phyloP scores from a whole-genome alignment of 2,888 invertebrate genomes.

The Pristionchus entomophagus region DNA sequence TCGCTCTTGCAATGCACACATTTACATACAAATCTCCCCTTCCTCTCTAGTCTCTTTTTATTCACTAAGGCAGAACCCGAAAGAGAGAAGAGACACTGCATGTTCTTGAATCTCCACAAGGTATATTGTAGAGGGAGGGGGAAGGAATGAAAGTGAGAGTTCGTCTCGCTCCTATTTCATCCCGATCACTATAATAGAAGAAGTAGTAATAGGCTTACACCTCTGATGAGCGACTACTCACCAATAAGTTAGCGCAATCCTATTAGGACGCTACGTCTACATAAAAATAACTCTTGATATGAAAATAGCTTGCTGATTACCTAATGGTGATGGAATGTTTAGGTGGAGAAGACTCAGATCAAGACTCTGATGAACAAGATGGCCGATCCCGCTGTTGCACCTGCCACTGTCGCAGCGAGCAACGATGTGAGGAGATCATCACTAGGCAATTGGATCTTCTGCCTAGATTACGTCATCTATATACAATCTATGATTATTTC shows the following conservation, averaged over 20 bases:
- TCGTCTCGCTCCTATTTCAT: background rate
- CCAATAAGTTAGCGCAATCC: background rate
- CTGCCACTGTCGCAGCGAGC: slow-evolving; percentile 4
- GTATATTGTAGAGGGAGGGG: background rate
- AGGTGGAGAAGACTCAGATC: slow-evolving; percentile 8
- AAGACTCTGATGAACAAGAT: background rate
- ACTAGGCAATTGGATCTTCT: background rate
- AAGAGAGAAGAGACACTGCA: slow-evolving; percentile 20
- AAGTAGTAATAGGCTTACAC: slow-evolving; percentile 20
- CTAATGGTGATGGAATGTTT: background rate
- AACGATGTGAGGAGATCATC: slow-evolving; percentile 19
- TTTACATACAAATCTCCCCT: background rate
- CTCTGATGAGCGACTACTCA: background rate
- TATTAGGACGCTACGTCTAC: background rate
- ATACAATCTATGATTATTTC: background rate
- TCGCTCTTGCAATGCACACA: slow-evolving; percentile 15
- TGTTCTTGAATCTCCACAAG: background rate
- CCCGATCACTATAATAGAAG: background rate
- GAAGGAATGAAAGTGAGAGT: slow-evolving; percentile 12
- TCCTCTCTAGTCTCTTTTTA: slow-evolving; percentile 25
- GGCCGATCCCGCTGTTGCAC: background rate
- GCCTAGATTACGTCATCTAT: background rate
- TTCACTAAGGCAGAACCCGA: slow-evolving; percentile 26
- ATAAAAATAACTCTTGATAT: too few relatives aligned
- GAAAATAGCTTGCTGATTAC: background rate